Base-by-base conservation (phyloP, 2,113 vertebrate genomes). In the Apodemus sylvaticus region DNA sequence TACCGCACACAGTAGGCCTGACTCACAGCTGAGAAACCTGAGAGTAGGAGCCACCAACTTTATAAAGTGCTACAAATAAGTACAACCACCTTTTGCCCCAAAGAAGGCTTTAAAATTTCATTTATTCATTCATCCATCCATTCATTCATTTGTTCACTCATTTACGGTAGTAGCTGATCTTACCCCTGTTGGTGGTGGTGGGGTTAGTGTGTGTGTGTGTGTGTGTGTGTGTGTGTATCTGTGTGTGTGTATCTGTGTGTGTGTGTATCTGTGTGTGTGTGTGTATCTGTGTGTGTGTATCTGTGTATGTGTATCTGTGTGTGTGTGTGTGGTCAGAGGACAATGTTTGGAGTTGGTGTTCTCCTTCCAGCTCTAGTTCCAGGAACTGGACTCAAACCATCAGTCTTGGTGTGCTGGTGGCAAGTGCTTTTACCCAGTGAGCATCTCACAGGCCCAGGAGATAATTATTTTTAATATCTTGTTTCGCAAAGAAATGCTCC, bases 381-480 rank as follows among this genome's bases (percentile, higher is more conserved):
- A 48, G 26, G 42, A 64, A 66, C 2, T 24, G 42, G 13, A 51
- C 62, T 48, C 29, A 36, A 5, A 29, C 9, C 29, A 34, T 36
- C 10, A 2, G 39, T 22, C 62, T 68, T 86, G 83, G n/a, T 2
- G 39, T 22, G 42, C 51, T 86, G 83, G n/a, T 36, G 17, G 83
- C 17, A 51, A 66, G 42, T 19, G 7, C 60, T 36, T 13, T 68
- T 48, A 68, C 39, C 4, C 10, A 48, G 19, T 86, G 39, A 64
- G 42, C 62, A 34, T 48, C 34, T 53, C 48, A 81, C 7, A 31
- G 58, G 24, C 39, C 16, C 1, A 11, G 79, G n/a, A 86, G 42
- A 13, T 29, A n/a, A 68, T 55, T 55, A 78, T 91, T 90, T 87
- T 89, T 77, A 92, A 93, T 83, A 70, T 71, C 71, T 77, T 89